Conservation (phyloP, 2,888 invertebrate genomes). For the Cylloceria caligata region DNA sequence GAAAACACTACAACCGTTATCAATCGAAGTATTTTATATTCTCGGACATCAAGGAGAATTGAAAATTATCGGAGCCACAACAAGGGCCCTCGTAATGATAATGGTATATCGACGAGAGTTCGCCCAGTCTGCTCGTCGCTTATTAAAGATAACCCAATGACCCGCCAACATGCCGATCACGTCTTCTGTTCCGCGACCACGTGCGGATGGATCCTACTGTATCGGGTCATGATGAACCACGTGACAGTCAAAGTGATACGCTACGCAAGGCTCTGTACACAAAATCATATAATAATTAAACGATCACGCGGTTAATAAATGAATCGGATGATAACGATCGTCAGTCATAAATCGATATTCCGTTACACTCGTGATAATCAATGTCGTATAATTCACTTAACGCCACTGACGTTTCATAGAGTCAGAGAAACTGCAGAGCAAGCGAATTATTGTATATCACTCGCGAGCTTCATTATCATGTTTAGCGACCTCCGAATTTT, state of each 20-base stretch:
- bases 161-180: slow-evolving; percentile 55
- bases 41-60: slow-evolving; percentile 22
- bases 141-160: slow-evolving; percentile 59
- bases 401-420: background rate
- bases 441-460: slow-evolving; percentile 2
- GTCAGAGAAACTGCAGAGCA: background rate
- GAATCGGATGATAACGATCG: slow-evolving; percentile 39
- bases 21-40: background rate
- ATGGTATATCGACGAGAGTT: slow-evolving; percentile 12
- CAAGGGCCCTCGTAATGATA: slow-evolving; percentile 29
- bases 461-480: background rate
- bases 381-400: background rate
- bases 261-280: slow-evolving; percentile 6
- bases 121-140: slow-evolving; percentile 30
- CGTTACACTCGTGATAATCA: background rate
- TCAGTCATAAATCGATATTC: slow-evolving; percentile 38
- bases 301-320: slow-evolving; percentile 38
- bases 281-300: slow-evolving; percentile 23
- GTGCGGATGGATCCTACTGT: slow-evolving; percentile 48
- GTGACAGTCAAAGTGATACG: slow-evolving; percentile 28
- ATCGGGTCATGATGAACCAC: slow-evolving; percentile 51
- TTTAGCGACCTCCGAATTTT: background rate
- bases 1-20: background rate
- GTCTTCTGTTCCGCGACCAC: slow-evolving; percentile 49
- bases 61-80: slow-evolving; percentile 33